phyloP scores from a whole-genome alignment of 2,888 invertebrate species.

The Eumerus sabulonum region DNA sequence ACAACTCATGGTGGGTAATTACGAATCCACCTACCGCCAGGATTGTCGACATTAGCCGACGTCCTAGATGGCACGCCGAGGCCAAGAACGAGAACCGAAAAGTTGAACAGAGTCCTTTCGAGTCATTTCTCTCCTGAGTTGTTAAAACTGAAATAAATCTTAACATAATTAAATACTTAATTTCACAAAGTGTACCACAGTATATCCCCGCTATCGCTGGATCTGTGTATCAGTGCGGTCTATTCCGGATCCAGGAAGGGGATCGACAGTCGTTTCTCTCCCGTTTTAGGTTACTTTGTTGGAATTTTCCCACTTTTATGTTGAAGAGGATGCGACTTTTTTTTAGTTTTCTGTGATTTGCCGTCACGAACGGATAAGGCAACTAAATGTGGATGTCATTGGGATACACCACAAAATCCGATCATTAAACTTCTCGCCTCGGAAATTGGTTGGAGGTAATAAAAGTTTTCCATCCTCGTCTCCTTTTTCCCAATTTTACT shows the following conservation, averaged over 20 bases:
- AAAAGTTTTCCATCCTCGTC: conserved; percentile 9
- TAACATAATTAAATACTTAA: conserved; percentile 48
- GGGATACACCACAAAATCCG: conserved; percentile 39
- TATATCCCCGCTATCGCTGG: conserved; percentile 15
- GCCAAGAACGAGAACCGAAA: conserved; percentile 3
- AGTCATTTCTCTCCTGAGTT: conserved; percentile 29
- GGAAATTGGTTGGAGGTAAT: conserved; percentile 32
- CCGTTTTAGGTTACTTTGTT: conserved; percentile 4
- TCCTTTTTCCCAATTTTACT: neutral
- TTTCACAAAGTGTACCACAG: conserved; percentile 32
- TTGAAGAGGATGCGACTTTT: no score
- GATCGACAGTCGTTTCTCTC: no score
- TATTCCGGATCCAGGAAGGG: no score
- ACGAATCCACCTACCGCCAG: conserved; percentile 32
- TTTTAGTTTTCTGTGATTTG: no score
- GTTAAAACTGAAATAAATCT: conserved; percentile 47
- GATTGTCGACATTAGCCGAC: conserved; percentile 14
- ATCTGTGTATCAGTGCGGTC: no score
- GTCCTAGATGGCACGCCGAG: conserved; percentile 10
- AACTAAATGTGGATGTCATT: conserved; percentile 27
- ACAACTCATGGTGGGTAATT: conserved; percentile 42
- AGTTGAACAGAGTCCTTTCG: conserved; percentile 33
- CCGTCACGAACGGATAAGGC: no score
- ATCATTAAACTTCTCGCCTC: conserved; percentile 37
- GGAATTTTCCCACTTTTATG: conserved; percentile 28